These are phyloP conservation scores for Dromas ardeola DNA, from an alignment of 2,113 vertebrate species.

Conservation along the genomic window DNA sequence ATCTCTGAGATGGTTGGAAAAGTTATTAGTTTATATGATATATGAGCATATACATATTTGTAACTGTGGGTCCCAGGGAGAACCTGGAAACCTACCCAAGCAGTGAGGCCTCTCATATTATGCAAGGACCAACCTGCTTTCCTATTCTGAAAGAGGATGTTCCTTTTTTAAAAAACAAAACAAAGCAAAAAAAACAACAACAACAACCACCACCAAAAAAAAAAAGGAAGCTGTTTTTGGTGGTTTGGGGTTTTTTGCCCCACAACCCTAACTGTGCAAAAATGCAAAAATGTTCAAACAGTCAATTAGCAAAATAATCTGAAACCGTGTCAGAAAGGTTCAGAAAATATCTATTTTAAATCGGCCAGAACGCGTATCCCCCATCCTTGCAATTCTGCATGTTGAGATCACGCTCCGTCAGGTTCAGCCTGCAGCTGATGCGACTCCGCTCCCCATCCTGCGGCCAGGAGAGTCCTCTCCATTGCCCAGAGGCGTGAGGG, in stretches of 20 bases:
- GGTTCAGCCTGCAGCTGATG: neutral
- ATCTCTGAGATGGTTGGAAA: neutral
- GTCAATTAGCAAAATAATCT: neutral
- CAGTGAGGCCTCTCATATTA: neutral
- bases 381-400: neutral
- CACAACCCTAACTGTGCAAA: neutral
- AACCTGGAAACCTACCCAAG: neutral
- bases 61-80: neutral
- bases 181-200: neutral
- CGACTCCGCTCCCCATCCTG: neutral
- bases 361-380: neutral
- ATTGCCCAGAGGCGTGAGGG: neutral
- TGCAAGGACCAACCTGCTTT: neutral
- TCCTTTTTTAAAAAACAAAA: neutral
- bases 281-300: neutral
- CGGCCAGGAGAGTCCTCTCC: neutral
- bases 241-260: neutral
- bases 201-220: neutral
- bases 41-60: neutral
- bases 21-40: neutral
- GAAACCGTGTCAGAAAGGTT: neutral
- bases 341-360: neutral
- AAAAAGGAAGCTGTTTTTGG: neutral
- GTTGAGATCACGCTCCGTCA: neutral
- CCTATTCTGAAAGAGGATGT: neutral